Percentiles rank a stretch among this genome's conserved stretches.
Evolutionary conservation across 2,797 vertebrate species (phyloP).

Genomic region (Ctenopoma kingsleyae): DNA sequence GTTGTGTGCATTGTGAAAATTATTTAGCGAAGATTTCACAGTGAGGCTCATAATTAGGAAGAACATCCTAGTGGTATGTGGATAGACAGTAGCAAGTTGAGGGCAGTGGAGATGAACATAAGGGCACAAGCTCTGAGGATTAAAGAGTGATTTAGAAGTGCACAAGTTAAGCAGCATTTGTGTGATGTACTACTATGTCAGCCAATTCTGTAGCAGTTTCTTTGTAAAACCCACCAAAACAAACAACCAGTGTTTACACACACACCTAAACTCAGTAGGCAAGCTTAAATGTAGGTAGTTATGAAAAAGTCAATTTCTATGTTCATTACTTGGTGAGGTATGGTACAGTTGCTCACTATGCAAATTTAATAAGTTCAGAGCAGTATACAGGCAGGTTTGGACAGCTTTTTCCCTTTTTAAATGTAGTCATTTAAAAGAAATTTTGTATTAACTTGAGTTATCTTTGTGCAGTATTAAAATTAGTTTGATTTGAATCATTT

Average conservation of each 20-base stretch:
- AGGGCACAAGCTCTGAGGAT: constrained; percentile 25
- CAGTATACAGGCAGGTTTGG: not conserved
- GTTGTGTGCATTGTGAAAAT: constrained; percentile 8
- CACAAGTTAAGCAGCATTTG: constrained; percentile 11
- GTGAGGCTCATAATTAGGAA: constrained; percentile 32
- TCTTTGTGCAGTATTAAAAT: too few species aligned
- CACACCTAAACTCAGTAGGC: not conserved
- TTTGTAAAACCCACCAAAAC: constrained; percentile 7
- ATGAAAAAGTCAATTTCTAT: not conserved
- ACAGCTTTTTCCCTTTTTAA: too few species aligned
- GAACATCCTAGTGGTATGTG: constrained; percentile 13
- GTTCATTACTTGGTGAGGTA: not conserved
- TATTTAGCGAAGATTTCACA: constrained; percentile 31
- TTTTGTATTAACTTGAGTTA: too few species aligned
- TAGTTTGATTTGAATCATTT: too few species aligned
- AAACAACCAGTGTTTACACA: not conserved
- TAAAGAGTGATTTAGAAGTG: constrained; percentile 12
- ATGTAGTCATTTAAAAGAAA: too few species aligned
- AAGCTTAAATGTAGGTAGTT: not conserved
- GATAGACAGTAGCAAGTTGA: constrained; percentile 14
- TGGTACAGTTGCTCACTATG: not conserved
- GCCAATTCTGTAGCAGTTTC: constrained; percentile 10
- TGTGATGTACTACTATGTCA: constrained; percentile 12
- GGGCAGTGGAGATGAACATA: constrained; percentile 18
- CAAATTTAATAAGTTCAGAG: constrained; percentile 1